phyloP scores from a whole-genome alignment of 2,888 invertebrate genomes.

The Melipona beecheii region DNA sequence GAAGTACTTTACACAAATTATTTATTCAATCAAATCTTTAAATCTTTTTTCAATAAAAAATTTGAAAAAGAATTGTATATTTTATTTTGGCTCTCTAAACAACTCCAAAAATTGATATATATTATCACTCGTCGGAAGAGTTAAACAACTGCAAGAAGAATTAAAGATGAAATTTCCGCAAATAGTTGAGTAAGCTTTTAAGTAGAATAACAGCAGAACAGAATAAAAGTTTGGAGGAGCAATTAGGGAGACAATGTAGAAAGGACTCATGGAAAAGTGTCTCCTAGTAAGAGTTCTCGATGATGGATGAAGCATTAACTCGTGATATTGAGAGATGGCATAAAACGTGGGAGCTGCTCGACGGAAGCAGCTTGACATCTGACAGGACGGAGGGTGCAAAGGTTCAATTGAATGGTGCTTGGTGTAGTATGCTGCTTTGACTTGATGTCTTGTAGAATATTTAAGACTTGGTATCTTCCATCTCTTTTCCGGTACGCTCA shows the following conservation, averaged over 20 bases:
- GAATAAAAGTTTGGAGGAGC: conserved; percentile 22
- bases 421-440: conserved; percentile 53
- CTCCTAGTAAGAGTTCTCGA: conserved; percentile 41
- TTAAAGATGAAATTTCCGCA: background rate
- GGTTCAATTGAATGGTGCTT: conserved; percentile 67
- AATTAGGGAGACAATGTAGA: conserved; percentile 55
- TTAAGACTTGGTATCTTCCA: conserved; percentile 64
- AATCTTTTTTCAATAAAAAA: too few relatives aligned
- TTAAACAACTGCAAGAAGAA: background rate
- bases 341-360: conserved; percentile 42
- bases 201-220: background rate
- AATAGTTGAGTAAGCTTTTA: background rate
- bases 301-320: conserved; percentile 69
- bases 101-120: too few relatives aligned
- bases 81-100: too few relatives aligned
- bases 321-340: conserved; percentile 31
- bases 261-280: conserved; percentile 45
- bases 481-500: conserved; percentile 51
- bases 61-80: too few relatives aligned
- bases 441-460: conserved; percentile 75
- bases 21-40: too few relatives aligned
- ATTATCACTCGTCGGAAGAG: background rate
- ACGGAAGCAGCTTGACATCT: conserved; percentile 65
- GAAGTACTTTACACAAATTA: too few relatives aligned
- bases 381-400: conserved; percentile 68